Evolutionary conservation across 2,797 vertebrate species (phyloP).

Genomic region (Rhinatrema bivittatum): DNA sequence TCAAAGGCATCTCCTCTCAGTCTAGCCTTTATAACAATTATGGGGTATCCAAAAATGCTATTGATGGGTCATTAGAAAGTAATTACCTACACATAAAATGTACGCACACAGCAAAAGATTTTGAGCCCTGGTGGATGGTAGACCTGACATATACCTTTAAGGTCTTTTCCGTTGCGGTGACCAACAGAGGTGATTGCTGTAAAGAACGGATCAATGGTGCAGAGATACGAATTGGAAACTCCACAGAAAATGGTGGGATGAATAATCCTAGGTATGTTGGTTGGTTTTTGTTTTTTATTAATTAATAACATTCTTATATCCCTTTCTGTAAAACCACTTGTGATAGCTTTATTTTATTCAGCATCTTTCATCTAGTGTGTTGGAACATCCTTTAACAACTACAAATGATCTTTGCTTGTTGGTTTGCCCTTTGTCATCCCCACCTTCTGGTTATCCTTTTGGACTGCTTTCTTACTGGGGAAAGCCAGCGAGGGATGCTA

Average conservation of each 20-base stretch:
- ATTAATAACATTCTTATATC: no score
- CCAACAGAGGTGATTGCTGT: slow-evolving; percentile 5
- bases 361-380: no score
- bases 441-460: no score
- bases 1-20: not conserved
- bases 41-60: slow-evolving; percentile 1
- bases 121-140: slow-evolving; percentile 14
- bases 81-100: slow-evolving; percentile 9
- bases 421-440: no score
- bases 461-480: no score
- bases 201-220: slow-evolving; percentile 2
- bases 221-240: slow-evolving; percentile 16
- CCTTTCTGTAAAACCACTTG: no score
- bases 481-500: no score
- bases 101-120: slow-evolving; percentile 4
- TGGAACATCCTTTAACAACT: no score
- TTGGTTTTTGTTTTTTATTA: no score
- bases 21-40: slow-evolving; percentile 6
- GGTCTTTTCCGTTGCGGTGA: slow-evolving; percentile 18
- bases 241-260: slow-evolving; percentile 4
- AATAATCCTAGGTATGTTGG: slow-evolving; percentile 22
- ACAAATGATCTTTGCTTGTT: no score
- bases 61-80: slow-evolving; percentile 2
- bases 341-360: no score
- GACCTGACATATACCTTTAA: slow-evolving; percentile 13